Conservation (phyloP, 2,888 invertebrate genomes). For the Branchellion lobata region DNA sequence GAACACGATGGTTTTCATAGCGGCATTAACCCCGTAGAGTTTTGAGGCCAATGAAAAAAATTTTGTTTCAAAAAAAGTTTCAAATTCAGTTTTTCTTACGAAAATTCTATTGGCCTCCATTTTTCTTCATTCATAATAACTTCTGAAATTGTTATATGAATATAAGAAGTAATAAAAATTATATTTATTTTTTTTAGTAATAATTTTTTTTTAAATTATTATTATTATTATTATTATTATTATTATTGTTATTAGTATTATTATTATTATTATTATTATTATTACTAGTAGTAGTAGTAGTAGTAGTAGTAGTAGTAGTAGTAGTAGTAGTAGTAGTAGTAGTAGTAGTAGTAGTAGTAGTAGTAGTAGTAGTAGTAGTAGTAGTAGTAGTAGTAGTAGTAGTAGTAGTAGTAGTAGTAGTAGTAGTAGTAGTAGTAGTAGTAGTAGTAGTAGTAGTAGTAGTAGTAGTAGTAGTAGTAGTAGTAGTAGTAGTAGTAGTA, state of each 20-base stretch:
- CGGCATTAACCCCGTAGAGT: too few relatives aligned
- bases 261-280: slow-evolving; percentile 34
- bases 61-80: too few relatives aligned
- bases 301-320: slow-evolving; percentile 42
- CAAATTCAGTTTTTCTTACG: too few relatives aligned
- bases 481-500: too few relatives aligned
- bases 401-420: slow-evolving; percentile 39
- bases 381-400: slow-evolving; percentile 41
- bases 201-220: too few relatives aligned
- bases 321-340: slow-evolving; percentile 40
- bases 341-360: slow-evolving; percentile 41
- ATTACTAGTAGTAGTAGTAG: slow-evolving; percentile 40
- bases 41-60: too few relatives aligned
- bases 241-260: slow-evolving; percentile 35
- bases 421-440: slow-evolving; percentile 44
- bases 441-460: slow-evolving; percentile 45
- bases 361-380: slow-evolving; percentile 41
- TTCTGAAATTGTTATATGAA: too few relatives aligned
- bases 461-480: slow-evolving; percentile 45
- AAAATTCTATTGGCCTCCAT: too few relatives aligned
- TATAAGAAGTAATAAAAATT: too few relatives aligned
- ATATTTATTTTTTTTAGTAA: too few relatives aligned
- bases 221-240: slow-evolving; percentile 33
- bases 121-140: too few relatives aligned
- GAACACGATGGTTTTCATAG: too few relatives aligned